Evolutionary conservation across 2,797 vertebrate genomes (phyloP), one percentile per base, ranked within the genome.

Genomic region (Danio kyathit): DNA sequence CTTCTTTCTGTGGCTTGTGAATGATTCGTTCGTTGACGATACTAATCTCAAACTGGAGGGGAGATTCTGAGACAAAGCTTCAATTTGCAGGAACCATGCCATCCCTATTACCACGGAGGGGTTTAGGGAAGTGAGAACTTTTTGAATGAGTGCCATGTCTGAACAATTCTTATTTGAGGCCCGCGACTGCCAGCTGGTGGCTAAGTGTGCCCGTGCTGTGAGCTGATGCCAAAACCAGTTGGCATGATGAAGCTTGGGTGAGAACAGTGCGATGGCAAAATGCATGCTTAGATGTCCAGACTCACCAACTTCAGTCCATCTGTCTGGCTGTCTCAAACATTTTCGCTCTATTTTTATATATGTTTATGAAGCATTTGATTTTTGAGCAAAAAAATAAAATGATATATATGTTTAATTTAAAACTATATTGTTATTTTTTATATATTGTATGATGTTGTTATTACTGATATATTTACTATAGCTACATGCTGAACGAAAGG

Each of bases 161-260:
- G 93, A 92, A 91, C 91, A 91, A 92, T 94, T 93, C 92, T 94
- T 93, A 94, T 95, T 92, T 90, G 91, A 95, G 93, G 94, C 90
- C 93, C 94, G 86, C 93, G 93, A 95, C 92, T 95, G 94, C 94
- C 94, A 95, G 94, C 94, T 95, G 95, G 94, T 93, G 94, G 95
- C 89, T 93, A 91, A 93, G 90, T 93, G 89, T 94, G 91, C 93
- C 94, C 92, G 92, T 92, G 89, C 91, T 93, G 90, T 90, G 89
- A 90, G 90, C 89, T 88, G 90, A 91, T 90, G 93, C 94, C 93
- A 94, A 84, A 93, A 91, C 87, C 89, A 91, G 91, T 92, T 94
- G 94, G 93, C 93, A 93, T 83, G 83, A 84, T 82, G 81, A 83
- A 82, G 88, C 84, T 90, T 89, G 91, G 90, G 90, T 90, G 92